phyloP scores from a whole-genome alignment of 2,797 vertebrate species.

The Okamejei kenojei region DNA sequence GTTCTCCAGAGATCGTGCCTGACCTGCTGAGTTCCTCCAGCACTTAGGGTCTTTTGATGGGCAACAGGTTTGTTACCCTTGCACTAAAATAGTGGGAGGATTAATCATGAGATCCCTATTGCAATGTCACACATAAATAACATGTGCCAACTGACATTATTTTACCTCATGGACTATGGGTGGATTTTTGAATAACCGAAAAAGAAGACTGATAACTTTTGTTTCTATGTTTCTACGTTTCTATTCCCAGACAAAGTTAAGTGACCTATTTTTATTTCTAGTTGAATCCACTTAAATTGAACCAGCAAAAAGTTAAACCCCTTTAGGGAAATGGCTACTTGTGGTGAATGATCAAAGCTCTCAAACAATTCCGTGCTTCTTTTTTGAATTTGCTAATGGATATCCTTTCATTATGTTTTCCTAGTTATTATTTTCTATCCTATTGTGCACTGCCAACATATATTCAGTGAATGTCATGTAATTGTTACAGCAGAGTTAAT shows the following conservation, averaged over 20 bases:
- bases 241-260: background rate
- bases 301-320: background rate
- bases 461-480: background rate
- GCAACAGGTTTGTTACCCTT: too few species aligned
- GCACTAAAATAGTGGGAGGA: too few species aligned
- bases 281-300: background rate
- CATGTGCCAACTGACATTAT: background rate
- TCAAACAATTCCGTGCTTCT: background rate
- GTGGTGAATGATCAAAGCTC: background rate
- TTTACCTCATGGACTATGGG: background rate
- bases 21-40: too few species aligned
- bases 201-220: background rate
- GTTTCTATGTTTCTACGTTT: too few species aligned
- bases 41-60: too few species aligned
- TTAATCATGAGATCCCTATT: background rate
- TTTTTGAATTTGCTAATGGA: background rate
- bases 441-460: background rate
- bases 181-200: background rate
- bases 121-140: background rate
- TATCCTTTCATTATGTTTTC: background rate
- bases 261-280: background rate
- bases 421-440: background rate
- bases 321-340: background rate
- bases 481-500: background rate
- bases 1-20: too few species aligned